These are phyloP conservation scores for Diogma glabrata DNA, from an alignment of 2,888 invertebrate species.

Conservation along the genomic window DNA sequence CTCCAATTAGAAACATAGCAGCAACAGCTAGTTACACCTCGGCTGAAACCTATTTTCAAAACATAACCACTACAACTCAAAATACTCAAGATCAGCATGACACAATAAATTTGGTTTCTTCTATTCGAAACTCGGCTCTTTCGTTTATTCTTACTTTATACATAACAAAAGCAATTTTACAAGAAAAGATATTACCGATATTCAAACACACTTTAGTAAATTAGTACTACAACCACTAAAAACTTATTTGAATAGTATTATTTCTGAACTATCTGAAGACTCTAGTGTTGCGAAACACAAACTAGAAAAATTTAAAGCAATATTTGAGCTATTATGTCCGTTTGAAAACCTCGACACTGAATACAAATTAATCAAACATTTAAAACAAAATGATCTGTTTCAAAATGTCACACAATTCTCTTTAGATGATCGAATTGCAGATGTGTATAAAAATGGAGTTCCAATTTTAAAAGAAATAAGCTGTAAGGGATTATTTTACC, in stretches of 20 bases:
- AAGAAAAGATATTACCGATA: neutral
- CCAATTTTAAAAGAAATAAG: slow-evolving; percentile 14
- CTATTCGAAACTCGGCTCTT: neutral
- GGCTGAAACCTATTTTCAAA: too few species aligned
- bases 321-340: neutral
- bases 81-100: neutral
- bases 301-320: neutral
- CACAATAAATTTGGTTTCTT: too few species aligned
- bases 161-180: neutral
- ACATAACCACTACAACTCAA: neutral
- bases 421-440: neutral
- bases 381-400: neutral
- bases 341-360: slow-evolving; percentile 2
- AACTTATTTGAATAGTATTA: neutral
- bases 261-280: neutral
- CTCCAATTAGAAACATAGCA: neutral
- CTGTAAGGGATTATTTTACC: slow-evolving; percentile 16
- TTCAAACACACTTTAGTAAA: neutral
- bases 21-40: neutral
- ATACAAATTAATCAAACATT: slow-evolving; percentile 2
- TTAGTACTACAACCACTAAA: neutral
- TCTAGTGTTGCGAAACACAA: neutral
- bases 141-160: neutral
- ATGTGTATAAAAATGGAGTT: slow-evolving; percentile 6
- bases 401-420: neutral